Conservation (phyloP, 2,113 vertebrate species). For the Puntigrus tetrazona region DNA sequence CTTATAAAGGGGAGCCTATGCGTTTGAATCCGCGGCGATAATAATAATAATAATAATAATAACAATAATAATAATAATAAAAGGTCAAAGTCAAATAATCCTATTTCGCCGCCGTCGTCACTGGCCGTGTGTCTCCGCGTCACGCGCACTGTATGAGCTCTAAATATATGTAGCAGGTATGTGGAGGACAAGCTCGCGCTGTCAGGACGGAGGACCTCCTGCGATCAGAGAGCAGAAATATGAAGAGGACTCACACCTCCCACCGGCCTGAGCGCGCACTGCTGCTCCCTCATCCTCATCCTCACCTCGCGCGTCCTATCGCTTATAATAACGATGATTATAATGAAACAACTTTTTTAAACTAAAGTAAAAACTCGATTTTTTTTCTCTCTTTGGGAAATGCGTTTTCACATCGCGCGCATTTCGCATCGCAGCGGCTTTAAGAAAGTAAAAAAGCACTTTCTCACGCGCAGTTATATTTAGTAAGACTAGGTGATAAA, state of each 20-base stretch:
- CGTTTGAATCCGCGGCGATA: not conserved
- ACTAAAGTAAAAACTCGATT: not conserved
- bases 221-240: constrained; percentile 25
- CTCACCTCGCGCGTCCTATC: too few species aligned
- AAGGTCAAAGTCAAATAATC: not conserved
- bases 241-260: constrained; percentile 45
- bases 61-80: too few species aligned
- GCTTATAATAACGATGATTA: too few species aligned
- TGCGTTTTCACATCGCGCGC: not conserved
- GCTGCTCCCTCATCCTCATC: not conserved
- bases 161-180: constrained; percentile 16
- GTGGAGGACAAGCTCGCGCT: not conserved
- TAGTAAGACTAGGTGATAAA: not conserved
- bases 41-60: too few species aligned
- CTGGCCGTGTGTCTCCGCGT: not conserved
- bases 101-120: too few species aligned
- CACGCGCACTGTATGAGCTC: not conserved
- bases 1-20: not conserved
- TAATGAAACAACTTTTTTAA: not conserved
- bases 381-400: too few species aligned
- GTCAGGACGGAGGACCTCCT: constrained; percentile 21
- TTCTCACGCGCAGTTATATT: not conserved
- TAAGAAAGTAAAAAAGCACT: not conserved
- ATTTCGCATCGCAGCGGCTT: not conserved
- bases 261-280: constrained; percentile 47